Evolutionary conservation across 2,888 invertebrate genomes (phyloP).

Genomic region (Antitype chi): DNA sequence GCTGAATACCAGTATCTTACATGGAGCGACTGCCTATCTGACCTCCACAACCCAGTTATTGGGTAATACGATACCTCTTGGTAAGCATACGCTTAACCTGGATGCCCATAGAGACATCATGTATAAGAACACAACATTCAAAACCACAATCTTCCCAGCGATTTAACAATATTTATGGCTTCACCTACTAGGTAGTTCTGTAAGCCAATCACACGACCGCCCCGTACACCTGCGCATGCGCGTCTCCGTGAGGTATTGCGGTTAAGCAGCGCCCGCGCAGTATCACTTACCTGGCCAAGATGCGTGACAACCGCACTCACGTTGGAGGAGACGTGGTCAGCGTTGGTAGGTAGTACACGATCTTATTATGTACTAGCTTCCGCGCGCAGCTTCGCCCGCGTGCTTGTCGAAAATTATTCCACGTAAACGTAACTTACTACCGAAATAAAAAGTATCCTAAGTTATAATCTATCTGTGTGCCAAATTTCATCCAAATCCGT

Average conservation of each 20-base stretch:
- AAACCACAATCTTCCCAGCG: not conserved
- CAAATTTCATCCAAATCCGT: no score
- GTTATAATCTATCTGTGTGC: no score
- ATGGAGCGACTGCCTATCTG: no score
- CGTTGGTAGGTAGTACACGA: constrained; percentile 23
- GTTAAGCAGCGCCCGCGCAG: constrained; percentile 56
- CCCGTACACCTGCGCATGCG: constrained; percentile 48
- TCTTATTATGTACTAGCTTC: constrained; percentile 6
- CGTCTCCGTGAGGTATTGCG: constrained; percentile 58
- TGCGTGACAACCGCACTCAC: constrained; percentile 63
- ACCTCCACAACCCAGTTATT: no score
- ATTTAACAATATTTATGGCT: constrained; percentile 24
- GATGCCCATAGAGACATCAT: not conserved
- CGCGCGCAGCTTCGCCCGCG: no score
- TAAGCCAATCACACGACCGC: constrained; percentile 39
- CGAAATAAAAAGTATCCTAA: no score
- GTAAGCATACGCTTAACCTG: no score
- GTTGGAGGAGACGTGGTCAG: constrained; percentile 51
- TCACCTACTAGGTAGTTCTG: constrained; percentile 21
- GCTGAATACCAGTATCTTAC: no score
- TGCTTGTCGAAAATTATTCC: no score
- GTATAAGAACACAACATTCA: not conserved
- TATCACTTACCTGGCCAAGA: constrained; percentile 54
- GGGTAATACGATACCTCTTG: no score
- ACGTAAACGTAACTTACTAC: no score